These are phyloP conservation scores for Cryptus armator DNA, from an alignment of 2,888 invertebrate species.

Conservation along the genomic window DNA sequence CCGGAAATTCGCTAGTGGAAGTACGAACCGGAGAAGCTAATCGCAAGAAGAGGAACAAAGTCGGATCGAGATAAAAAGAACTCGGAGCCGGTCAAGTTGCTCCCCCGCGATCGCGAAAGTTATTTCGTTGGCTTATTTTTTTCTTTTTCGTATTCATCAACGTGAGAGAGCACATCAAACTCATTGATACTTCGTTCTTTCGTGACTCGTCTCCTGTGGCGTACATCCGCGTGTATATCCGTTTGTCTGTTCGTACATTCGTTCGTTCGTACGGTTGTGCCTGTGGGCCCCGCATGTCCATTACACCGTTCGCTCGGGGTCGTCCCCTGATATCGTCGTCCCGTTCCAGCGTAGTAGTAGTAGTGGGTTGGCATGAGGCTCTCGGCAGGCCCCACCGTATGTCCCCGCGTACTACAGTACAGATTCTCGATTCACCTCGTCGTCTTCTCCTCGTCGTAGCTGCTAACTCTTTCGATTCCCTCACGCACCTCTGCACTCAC, in stretches of 20 bases:
- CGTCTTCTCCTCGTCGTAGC: constrained; percentile 52
- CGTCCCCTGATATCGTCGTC: constrained; percentile 27
- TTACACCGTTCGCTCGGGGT: constrained; percentile 18
- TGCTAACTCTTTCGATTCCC: constrained; percentile 58
- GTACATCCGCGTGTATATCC: constrained; percentile 10
- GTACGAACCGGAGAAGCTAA: constrained; percentile 35
- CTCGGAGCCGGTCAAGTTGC: constrained; percentile 51
- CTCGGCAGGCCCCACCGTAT: background rate
- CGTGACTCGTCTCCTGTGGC: constrained; percentile 20
- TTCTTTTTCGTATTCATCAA: background rate
- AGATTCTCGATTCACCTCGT: constrained; percentile 61
- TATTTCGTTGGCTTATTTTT: constrained; percentile 37
- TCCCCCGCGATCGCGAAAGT: constrained; percentile 48
- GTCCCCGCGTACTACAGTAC: constrained; percentile 44
- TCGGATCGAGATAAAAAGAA: constrained; percentile 57
- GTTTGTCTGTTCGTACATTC: constrained; percentile 12
- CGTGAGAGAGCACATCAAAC: constrained; percentile 17
- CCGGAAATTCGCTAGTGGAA: constrained; percentile 5
- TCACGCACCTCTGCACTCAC: constrained; percentile 60
- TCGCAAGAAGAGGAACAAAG: constrained; percentile 47
- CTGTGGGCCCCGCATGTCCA: constrained; percentile 31
- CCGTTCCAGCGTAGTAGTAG: constrained; percentile 22
- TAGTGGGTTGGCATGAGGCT: constrained; percentile 2
- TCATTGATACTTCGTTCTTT: constrained; percentile 49
- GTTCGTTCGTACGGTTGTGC: background rate